Percentiles rank a stretch among this genome's conserved stretches.
Evolutionary conservation across 2,113 vertebrate genomes (phyloP).

Genomic region (Leptobrachium ailaonicum): DNA sequence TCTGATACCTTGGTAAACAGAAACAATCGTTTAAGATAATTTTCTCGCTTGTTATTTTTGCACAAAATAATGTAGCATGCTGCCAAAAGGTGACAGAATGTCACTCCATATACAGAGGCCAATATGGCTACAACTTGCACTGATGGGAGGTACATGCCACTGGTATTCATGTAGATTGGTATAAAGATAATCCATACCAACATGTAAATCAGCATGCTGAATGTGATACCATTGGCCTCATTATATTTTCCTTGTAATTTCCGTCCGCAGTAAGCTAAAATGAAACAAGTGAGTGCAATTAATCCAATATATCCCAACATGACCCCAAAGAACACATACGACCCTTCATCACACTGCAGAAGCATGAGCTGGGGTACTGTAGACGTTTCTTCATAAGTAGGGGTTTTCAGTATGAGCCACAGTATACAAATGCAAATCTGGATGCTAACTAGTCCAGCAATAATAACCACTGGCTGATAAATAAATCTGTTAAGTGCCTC

Average conservation of each 20-base stretch:
- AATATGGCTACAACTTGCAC: conserved; percentile 63
- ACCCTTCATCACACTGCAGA: conserved; percentile 56
- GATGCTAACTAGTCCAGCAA: conserved; percentile 45
- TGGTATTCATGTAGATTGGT: conserved; percentile 55
- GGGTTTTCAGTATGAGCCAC: conserved; percentile 58
- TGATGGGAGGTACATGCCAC: conserved; percentile 44
- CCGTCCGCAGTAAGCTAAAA: conserved; percentile 62
- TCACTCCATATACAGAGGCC: conserved; percentile 62
- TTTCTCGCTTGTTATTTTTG: conserved; percentile 33
- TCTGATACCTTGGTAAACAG: background rate
- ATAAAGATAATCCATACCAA: conserved; percentile 66
- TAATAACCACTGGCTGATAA: conserved; percentile 54
- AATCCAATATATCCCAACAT: conserved; percentile 65
- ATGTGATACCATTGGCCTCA: conserved; percentile 63
- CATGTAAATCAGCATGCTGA: conserved; percentile 67
- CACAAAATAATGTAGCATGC: conserved; percentile 56
- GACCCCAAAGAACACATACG: conserved; percentile 53
- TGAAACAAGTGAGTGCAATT: conserved; percentile 59
- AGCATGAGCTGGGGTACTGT: conserved; percentile 39
- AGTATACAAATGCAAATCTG: conserved; percentile 61
- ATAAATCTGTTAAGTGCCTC: conserved; percentile 52
- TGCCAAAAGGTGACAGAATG: conserved; percentile 63
- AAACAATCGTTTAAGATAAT: conserved; percentile 6
- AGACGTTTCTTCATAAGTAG: conserved; percentile 5
- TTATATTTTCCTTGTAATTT: conserved; percentile 59